phyloP scores from a whole-genome alignment of 2,888 invertebrate genomes.

The Sminthurinus aureus region DNA sequence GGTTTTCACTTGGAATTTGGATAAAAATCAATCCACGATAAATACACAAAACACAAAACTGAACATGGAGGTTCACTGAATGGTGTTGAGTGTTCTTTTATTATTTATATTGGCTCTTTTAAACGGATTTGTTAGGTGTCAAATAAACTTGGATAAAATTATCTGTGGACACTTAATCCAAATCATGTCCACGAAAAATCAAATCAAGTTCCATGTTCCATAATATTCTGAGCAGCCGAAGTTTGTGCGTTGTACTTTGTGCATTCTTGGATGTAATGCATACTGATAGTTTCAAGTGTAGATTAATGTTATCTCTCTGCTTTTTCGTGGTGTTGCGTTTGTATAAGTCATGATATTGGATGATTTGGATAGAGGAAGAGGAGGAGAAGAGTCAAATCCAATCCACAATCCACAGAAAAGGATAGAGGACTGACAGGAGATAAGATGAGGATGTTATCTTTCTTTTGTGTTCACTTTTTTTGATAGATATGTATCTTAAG shows the following conservation, averaged over 20 bases:
- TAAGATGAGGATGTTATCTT: conserved; percentile 39
- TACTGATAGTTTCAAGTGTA: neutral
- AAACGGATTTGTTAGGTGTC: no score
- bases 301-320: neutral
- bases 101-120: no score
- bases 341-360: neutral
- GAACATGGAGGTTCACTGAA: no score
- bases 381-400: conserved; percentile 10
- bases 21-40: neutral
- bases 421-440: conserved; percentile 32
- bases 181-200: no score
- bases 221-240: no score
- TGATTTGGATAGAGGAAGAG: neutral
- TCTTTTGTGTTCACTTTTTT: conserved; percentile 34
- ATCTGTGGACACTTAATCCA: no score
- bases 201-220: no score
- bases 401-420: conserved; percentile 32
- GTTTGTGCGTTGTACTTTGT: no score
- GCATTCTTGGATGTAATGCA: no score
- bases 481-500: conserved; percentile 26
- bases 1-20: neutral
- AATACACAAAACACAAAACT: no score
- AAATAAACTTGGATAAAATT: no score
- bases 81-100: no score
- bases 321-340: neutral